A percentile compares a stretch with the other conserved stretches of the same genome.
Conservation (phyloP, 2,888 invertebrate genomes). For the Diplazon laetatorius region DNA sequence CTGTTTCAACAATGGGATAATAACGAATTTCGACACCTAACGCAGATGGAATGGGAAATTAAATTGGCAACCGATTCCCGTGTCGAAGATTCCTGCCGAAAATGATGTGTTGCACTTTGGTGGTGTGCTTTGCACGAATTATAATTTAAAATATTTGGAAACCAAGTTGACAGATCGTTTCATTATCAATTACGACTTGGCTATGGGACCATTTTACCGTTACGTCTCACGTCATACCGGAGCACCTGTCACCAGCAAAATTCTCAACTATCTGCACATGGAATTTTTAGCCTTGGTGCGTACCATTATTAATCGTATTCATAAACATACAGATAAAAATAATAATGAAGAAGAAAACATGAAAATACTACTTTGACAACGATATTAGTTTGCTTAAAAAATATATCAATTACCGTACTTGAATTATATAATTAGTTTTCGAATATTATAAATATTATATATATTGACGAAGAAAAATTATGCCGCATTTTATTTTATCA, state of each 20-base stretch:
- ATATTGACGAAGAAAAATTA: too few relatives aligned
- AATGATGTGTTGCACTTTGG: constrained; percentile 38
- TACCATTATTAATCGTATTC: too few relatives aligned
- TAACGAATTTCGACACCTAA: constrained; percentile 9
- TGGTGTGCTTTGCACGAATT: constrained; percentile 36
- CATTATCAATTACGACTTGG: constrained; percentile 33
- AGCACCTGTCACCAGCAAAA: constrained; percentile 39
- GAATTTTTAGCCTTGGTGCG: constrained; percentile 48
- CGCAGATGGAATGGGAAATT: constrained; percentile 48
- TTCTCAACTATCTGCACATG: constrained; percentile 41
- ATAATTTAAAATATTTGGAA: constrained; percentile 6
- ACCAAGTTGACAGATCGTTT: constrained; percentile 26
- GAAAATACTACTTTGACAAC: too few relatives aligned
- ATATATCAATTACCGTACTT: too few relatives aligned
- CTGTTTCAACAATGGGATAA: too few relatives aligned
- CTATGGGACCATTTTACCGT: constrained; percentile 41
- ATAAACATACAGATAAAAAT: too few relatives aligned
- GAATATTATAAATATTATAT: too few relatives aligned
- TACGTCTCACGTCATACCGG: constrained; percentile 47
- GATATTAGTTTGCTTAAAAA: too few relatives aligned
- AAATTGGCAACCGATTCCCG: constrained; percentile 59
- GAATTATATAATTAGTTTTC: too few relatives aligned
- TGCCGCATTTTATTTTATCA: too few relatives aligned
- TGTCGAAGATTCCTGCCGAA: background rate
- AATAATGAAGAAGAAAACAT: too few relatives aligned